Base-by-base conservation (phyloP, 2,888 invertebrate genomes). In the Leptogaster cylindrica region DNA sequence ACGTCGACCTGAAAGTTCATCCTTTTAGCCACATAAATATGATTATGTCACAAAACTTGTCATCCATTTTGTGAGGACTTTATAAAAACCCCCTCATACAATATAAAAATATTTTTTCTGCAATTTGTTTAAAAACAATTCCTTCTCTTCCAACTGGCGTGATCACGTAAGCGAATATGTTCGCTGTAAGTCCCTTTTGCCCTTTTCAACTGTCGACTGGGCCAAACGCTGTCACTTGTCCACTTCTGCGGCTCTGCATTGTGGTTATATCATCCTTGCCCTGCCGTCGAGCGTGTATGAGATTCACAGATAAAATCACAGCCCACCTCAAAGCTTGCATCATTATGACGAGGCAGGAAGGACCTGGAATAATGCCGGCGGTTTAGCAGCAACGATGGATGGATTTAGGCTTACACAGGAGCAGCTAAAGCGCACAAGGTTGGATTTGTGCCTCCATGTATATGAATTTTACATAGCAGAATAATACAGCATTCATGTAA, bases 391-490 rank as follows among this genome's bases (percentile, higher is more conserved):
- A 20, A 41, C 16, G 36, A 55, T 55, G 55, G 55, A 31, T 39
- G 55, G 51, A 16, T 20, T 14, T n/a, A n/a, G n/a, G n/a, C 1
- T 16, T 48, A 23, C 25, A 48, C 48, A 16, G 16, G 7, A 16
- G 2, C 20, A 36, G 20, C 36, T 10, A 36, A 33, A 55, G 36
- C 23, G 44, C n/a, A 61, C 28, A 28, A 5, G 44, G 27, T 61
- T 14, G 14, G 14, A 41, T 7, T 14, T 12, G 3, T 10, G 7
- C 27, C 44, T 16, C 18, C 6, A 44, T 61, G 18, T 27, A 23
- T 18, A 25, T 63, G 41, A 48, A 64, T 64, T 64, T 64, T 64
- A 36, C 64, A 64, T 48, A 48, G 31, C 64, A 28, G 48, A 48
- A 55, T 39, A 33, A 46, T 39, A 33, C 28, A 28, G 28, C 46